These are phyloP conservation scores for Tachina grossa DNA, from an alignment of 2,888 invertebrate species.

Conservation along the genomic window DNA sequence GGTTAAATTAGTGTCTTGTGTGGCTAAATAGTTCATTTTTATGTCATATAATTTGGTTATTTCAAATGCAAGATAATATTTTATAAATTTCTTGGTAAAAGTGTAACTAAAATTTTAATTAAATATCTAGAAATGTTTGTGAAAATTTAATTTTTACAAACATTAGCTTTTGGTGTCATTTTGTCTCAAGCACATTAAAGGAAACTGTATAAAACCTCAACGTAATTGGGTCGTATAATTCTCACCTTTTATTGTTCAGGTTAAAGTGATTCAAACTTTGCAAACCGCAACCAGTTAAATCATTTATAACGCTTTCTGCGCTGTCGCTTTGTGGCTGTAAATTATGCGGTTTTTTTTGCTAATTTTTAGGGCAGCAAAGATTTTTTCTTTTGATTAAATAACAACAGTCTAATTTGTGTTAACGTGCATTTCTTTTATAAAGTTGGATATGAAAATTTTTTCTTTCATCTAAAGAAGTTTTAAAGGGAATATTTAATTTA, in stretches of 20 bases:
- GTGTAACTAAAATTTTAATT: slow-evolving; percentile 19
- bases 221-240: slow-evolving; percentile 54
- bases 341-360: slow-evolving; percentile 11
- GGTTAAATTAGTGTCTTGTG: not conserved
- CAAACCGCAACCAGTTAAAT: not conserved
- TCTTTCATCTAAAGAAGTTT: no score
- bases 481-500: no score
- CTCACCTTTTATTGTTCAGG: slow-evolving; percentile 36
- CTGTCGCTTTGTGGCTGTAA: not conserved
- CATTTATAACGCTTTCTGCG: not conserved
- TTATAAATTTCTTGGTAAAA: slow-evolving; percentile 35
- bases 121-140: slow-evolving; percentile 4
- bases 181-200: not conserved
- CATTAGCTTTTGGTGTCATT: not conserved
- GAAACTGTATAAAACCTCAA: slow-evolving; percentile 44
- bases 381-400: not conserved
- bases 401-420: not conserved
- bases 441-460: no score
- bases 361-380: not conserved
- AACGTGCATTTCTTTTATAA: no score
- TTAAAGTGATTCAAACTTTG: slow-evolving; percentile 9
- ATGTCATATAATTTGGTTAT: slow-evolving; percentile 1
- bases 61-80: not conserved
- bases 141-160: slow-evolving; percentile 19
- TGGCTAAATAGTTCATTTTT: not conserved